Evolutionary conservation across 2,888 invertebrate species (phyloP), one percentile per base, ranked within the genome.

Genomic region (Mimas tiliae): DNA sequence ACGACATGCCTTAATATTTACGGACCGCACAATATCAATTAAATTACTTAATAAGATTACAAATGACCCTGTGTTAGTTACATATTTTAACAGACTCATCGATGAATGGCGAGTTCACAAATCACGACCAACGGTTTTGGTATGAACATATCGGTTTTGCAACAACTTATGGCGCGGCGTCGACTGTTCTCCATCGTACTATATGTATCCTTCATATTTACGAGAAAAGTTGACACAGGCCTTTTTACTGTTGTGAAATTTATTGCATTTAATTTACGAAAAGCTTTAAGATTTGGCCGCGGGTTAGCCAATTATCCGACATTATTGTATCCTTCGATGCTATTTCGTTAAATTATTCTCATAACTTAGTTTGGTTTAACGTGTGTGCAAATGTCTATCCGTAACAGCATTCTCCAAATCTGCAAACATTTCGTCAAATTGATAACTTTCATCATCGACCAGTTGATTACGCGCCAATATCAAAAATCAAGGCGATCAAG

Each of bases 131-230:
- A 6, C 58, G 38, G 0, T 58, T 42, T 42, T 12, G 16, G 42
- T 9, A 19, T 42, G 38, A 42, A 42, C 19, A 42, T 42, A 42
- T 58, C 12, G 19, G 14, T 58, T 58, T 58, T 58, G 58, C 58
- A 58, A 58, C 19, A 58, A 42, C 3, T 21, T 21, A 19, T 19
- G 19, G 19, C 21, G 58, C 19, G 14, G 19, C 58, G 51, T 68
- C 68, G 42, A 63, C 69, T 70, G 66, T 63, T 63, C 70, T 69
- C 62, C 48, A 67, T 72, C 69, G 66, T 52, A 19, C 45, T 69
- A 64, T 62, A 38, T 48, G 63, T 74, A 73, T 75, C 79, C 79
- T 77, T 80, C 74, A 73, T 72, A 70, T 53, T 58, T 62, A 66
- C 33, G 67, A 70, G 74, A 66, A 72, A 74, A 73, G 69, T 72